These are phyloP conservation scores for Antheraea assamensis DNA, from an alignment of 2,888 invertebrate genomes.

Conservation along the genomic window DNA sequence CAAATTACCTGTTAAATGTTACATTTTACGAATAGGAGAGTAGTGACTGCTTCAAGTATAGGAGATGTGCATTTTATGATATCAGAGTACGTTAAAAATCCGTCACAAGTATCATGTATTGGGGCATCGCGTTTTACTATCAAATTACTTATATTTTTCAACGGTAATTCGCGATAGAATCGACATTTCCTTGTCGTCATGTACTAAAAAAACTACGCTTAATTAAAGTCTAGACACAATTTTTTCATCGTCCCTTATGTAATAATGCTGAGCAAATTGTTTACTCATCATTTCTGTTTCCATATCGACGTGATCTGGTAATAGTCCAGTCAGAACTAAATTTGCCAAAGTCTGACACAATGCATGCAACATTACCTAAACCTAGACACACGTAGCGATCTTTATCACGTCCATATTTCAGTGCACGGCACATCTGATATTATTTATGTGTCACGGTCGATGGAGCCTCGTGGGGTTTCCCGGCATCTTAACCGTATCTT, in stretches of 20 bases:
- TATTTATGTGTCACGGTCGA: slow-evolving; percentile 53
- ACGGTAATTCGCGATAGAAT: too few relatives aligned
- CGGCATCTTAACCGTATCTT: slow-evolving; percentile 41
- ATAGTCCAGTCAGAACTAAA: neutral
- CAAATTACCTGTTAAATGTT: slow-evolving; percentile 3
- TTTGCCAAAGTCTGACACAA: neutral
- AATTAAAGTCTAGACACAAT: too few relatives aligned
- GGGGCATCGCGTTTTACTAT: too few relatives aligned
- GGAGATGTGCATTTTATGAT: neutral
- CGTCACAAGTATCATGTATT: too few relatives aligned
- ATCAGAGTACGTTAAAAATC: too few relatives aligned
- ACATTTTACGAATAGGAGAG: neutral
- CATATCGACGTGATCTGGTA: neutral
- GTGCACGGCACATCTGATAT: slow-evolving; percentile 56
- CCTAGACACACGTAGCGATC: slow-evolving; percentile 31
- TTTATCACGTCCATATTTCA: slow-evolving; percentile 70
- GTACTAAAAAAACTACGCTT: too few relatives aligned
- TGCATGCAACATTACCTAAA: slow-evolving; percentile 23
- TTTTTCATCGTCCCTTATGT: neutral
- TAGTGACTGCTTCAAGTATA: neutral
- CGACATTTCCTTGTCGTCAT: too few relatives aligned
- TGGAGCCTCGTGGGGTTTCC: slow-evolving; percentile 25
- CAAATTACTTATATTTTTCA: too few relatives aligned
- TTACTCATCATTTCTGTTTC: neutral
- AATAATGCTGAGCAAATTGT: neutral